Conservation (phyloP, 2,888 invertebrate genomes). For the Meghimatium bilineatum region DNA sequence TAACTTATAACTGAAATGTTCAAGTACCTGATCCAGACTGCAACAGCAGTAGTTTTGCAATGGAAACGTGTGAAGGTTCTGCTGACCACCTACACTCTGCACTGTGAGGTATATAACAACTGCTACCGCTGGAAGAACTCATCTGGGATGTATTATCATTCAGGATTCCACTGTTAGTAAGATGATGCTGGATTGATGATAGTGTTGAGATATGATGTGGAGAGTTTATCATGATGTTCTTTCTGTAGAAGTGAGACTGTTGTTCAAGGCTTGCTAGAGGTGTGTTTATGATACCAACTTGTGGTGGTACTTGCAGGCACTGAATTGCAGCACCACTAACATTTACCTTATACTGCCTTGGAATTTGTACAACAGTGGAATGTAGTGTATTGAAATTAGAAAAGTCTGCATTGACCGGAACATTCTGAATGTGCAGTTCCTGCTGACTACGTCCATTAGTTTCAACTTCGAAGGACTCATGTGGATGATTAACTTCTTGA, state of each 20-base stretch:
- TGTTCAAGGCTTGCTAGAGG: neutral
- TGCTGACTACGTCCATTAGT: neutral
- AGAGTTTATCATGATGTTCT: neutral
- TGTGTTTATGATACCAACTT: neutral
- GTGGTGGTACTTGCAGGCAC: neutral
- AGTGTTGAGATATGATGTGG: neutral
- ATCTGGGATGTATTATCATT: neutral
- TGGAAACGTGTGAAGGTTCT: neutral
- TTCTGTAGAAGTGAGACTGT: neutral
- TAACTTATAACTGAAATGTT: no score
- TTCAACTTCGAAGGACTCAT: neutral
- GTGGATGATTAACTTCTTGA: no score
- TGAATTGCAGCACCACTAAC: neutral
- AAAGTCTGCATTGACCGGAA: neutral
- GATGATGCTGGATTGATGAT: neutral
- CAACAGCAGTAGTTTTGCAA: neutral
- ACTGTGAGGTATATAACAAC: conserved; percentile 2
- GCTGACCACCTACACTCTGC: neutral
- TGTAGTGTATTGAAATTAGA: neutral
- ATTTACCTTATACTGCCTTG: neutral
- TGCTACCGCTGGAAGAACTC: conserved; percentile 15
- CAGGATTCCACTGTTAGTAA: neutral
- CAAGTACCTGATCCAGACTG: conserved; percentile 12
- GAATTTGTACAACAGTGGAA: neutral
- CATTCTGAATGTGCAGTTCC: neutral